Percentiles rank a stretch among this genome's conserved stretches.
Conservation (phyloP, 92 coral and sea anemone genomes). For the Epizoanthus ramosus region DNA sequence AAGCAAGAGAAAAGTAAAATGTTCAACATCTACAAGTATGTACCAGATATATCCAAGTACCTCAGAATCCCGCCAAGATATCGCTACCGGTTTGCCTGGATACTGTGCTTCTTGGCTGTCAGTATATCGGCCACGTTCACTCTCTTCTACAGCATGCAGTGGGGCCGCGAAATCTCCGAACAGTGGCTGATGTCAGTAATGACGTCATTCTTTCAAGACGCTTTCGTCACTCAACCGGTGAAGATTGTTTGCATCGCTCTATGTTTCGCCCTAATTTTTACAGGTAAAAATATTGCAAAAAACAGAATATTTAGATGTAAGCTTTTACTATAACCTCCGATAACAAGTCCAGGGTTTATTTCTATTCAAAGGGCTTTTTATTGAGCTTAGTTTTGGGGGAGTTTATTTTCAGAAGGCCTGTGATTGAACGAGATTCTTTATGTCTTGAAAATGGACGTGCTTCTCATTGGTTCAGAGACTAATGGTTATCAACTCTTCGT, state of each 20-base stretch:
- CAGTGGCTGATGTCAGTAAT: conserved; percentile 86
- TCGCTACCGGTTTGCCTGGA: conserved; percentile 62
- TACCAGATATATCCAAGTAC: background rate
- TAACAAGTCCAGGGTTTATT: too few species aligned
- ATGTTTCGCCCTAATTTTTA: conserved; percentile 58
- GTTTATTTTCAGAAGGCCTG: too few species aligned
- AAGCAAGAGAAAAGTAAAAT: background rate
- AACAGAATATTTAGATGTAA: too few species aligned
- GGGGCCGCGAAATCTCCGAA: conserved; percentile 83
- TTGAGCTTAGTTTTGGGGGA: too few species aligned
- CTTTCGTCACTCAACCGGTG: conserved; percentile 80
- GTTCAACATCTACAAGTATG: conserved; percentile 1
- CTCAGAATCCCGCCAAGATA: conserved; percentile 30
- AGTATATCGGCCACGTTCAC: conserved; percentile 64
- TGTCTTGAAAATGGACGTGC: too few species aligned
- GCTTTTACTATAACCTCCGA: too few species aligned
- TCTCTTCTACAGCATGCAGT: conserved; percentile 74
- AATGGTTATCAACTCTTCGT: too few species aligned
- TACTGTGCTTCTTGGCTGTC: conserved; percentile 58
- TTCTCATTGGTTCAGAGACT: too few species aligned
- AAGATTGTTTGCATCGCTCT: conserved; percentile 70
- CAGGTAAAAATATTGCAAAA: conserved; percentile 2
- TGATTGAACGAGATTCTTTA: too few species aligned
- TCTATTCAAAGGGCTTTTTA: too few species aligned
- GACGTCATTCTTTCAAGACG: conserved; percentile 88